Evolutionary conservation across 2,888 invertebrate genomes (phyloP).

Genomic region (Parnassius apollo): DNA sequence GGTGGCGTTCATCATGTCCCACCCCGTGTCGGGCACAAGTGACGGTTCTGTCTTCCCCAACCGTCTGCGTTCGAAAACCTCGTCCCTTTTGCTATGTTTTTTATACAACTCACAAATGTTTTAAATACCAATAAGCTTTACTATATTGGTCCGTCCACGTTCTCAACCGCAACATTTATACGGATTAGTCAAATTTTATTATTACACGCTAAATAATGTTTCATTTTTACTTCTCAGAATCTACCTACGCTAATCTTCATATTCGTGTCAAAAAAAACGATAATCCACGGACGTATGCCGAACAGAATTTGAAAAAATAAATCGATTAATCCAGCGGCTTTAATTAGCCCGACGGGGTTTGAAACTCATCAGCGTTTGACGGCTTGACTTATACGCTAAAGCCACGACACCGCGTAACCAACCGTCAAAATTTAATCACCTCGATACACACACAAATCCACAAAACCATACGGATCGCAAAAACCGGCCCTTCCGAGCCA

Average conservation of each 20-base stretch:
- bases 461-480: slow-evolving; percentile 60
- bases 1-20: slow-evolving; percentile 72
- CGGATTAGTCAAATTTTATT: slow-evolving; percentile 45
- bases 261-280: slow-evolving; percentile 69
- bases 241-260: slow-evolving; percentile 65
- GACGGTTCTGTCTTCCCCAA: slow-evolving; percentile 71
- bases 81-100: slow-evolving; percentile 52
- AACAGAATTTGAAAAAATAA: slow-evolving; percentile 69
- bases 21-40: slow-evolving; percentile 75
- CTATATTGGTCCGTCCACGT: slow-evolving; percentile 4
- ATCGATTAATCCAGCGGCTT: slow-evolving; percentile 66
- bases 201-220: slow-evolving; percentile 2
- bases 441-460: slow-evolving; percentile 50
- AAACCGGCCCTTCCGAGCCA: slow-evolving; percentile 61
- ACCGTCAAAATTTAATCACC: slow-evolving; percentile 53
- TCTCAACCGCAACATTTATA: slow-evolving; percentile 35
- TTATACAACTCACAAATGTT: slow-evolving; percentile 33
- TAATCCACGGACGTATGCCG: slow-evolving; percentile 54
- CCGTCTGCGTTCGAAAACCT: slow-evolving; percentile 65
- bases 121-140: slow-evolving; percentile 29
- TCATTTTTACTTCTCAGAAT: slow-evolving; percentile 67
- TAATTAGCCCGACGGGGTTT: slow-evolving; percentile 68
- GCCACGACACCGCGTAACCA: slow-evolving; percentile 57
- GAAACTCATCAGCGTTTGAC: slow-evolving; percentile 62
- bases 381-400: slow-evolving; percentile 53